These are phyloP conservation scores for Lasioglossum baleicum DNA, from an alignment of 1,140 invertebrate species.

Conservation along the genomic window DNA sequence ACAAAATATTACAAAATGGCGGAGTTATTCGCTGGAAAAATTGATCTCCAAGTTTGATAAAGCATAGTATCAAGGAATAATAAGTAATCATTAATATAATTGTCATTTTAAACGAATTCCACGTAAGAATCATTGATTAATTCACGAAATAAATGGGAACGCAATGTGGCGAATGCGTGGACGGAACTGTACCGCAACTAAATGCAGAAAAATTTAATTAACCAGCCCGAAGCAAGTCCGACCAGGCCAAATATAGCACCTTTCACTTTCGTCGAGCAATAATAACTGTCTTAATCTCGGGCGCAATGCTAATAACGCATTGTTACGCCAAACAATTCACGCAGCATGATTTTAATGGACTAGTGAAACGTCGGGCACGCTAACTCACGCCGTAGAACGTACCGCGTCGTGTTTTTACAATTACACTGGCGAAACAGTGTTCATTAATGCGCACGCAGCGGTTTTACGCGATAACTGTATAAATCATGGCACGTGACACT, in stretches of 20 bases:
- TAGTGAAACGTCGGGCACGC: not conserved
- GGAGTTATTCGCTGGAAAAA: too few relatives aligned
- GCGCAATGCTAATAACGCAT: conserved; percentile 3
- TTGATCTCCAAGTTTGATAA: too few relatives aligned
- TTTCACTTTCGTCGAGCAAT: conserved; percentile 8
- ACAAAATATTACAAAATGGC: too few relatives aligned
- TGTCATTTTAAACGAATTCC: too few relatives aligned
- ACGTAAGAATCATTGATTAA: too few relatives aligned
- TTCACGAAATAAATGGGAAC: too few relatives aligned
- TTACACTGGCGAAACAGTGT: not conserved
- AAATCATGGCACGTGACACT: conserved; percentile 25
- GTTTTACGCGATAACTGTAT: conserved; percentile 25
- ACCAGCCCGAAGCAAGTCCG: too few relatives aligned
- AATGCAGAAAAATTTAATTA: too few relatives aligned
- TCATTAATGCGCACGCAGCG: conserved; percentile 1
- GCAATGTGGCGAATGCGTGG: too few relatives aligned
- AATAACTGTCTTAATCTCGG: not conserved
- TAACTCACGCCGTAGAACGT: not conserved
- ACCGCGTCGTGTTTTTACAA: conserved; percentile 5
- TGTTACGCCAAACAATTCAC: conserved; percentile 4
- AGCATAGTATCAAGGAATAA: too few relatives aligned
- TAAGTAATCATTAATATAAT: too few relatives aligned
- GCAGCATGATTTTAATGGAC: not conserved
- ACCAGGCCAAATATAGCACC: not conserved
- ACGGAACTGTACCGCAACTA: too few relatives aligned